Base-by-base conservation (phyloP, 2,113 vertebrate genomes). In the Platichthys flesus region DNA sequence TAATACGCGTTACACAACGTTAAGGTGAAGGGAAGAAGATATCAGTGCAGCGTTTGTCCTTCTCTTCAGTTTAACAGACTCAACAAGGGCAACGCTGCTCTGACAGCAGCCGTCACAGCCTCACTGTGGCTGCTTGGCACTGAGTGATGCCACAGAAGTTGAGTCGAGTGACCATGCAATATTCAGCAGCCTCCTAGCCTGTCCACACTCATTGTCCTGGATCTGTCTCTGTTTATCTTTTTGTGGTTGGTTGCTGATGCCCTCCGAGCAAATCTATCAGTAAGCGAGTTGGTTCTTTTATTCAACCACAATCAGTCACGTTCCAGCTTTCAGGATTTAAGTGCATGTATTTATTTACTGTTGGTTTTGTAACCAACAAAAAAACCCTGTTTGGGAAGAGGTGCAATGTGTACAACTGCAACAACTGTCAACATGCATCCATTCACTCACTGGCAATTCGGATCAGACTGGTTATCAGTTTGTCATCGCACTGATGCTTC, bases 191-290 rank as follows among this genome's bases (percentile, higher is more conserved):
- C 47, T 76, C 80, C 61, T 28, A 51, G 73, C 81, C 78, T 81
- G 84, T 90, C 74, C 82, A 52, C 51, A 23, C 42, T 40, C 20
- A 79, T 87, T 91, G 59, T 89, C 90, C 81, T 82, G 82, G 82
- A 86, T 47, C 69, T 60, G 79, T 78, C 47, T 7, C 49, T 81
- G 62, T 78, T 84, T 84, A 69, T 45, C 40, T 67, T 69, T 74
- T 1, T 87, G 82, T 26, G 80, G 79, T 79, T 69, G 47, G 74
- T 74, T 84, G 72, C 76, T 66, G 74, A 85, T 79, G 83, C 70
- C 63, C 86, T 89, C 82, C 26, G 35, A 88, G 85, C 72, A 84
- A 77, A 88, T 87, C 89, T 62, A 79, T 91, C 87, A 88, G 59
- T 51, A 42, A 67, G 79, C 16, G 16, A 81, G 63, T 86, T 83